Evolutionary conservation across 92 coral and sea anemone genomes (phyloP).

Genomic region (Siderastrea siderea): DNA sequence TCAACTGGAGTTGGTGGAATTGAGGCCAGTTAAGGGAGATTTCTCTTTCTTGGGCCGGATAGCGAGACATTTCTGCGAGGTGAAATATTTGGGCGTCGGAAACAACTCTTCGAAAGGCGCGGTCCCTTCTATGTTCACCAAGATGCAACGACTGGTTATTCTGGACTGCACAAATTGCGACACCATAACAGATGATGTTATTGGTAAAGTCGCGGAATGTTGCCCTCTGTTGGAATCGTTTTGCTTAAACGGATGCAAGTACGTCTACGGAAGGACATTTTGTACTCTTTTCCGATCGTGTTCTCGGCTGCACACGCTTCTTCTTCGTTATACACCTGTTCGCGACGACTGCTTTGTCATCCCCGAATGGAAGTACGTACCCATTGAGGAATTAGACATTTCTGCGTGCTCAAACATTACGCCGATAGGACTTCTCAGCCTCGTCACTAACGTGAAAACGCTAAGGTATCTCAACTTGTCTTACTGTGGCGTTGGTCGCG

Average conservation of each 20-base stretch:
- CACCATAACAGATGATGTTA: slow-evolving; percentile 94
- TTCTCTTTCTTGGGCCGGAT: slow-evolving; percentile 92
- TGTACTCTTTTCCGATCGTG: slow-evolving; percentile 86
- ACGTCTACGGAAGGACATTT: slow-evolving; percentile 93
- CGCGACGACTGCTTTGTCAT: slow-evolving; percentile 95
- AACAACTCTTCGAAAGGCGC: slow-evolving; percentile 95
- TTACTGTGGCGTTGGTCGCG: slow-evolving; percentile 98
- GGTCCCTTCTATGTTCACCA: slow-evolving; percentile 93
- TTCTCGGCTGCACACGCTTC: slow-evolving; percentile 86
- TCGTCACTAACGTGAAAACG: slow-evolving; percentile 83
- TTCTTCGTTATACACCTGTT: slow-evolving; percentile 97
- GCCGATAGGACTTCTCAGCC: slow-evolving; percentile 88
- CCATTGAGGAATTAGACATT: slow-evolving; percentile 93
- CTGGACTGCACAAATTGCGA: slow-evolving; percentile 99
- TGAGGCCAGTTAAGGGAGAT: slow-evolving; percentile 97
- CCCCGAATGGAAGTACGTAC: slow-evolving; percentile 87
- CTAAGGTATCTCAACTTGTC: slow-evolving; percentile 92
- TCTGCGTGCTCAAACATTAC: slow-evolving; percentile 98
- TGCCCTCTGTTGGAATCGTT: slow-evolving; percentile 94
- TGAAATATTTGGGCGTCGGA: slow-evolving; percentile 95
- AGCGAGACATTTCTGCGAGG: slow-evolving; percentile 90
- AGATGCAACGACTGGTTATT: slow-evolving; percentile 92
- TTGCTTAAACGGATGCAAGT: slow-evolving; percentile 96
- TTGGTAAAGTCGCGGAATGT: slow-evolving; percentile 91
- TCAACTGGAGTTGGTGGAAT: slow-evolving; percentile 88